Evolutionary conservation across 1,140 invertebrate genomes (phyloP), one percentile per base, ranked within the genome.

Genomic region (Chionoecetes opilio): DNA sequence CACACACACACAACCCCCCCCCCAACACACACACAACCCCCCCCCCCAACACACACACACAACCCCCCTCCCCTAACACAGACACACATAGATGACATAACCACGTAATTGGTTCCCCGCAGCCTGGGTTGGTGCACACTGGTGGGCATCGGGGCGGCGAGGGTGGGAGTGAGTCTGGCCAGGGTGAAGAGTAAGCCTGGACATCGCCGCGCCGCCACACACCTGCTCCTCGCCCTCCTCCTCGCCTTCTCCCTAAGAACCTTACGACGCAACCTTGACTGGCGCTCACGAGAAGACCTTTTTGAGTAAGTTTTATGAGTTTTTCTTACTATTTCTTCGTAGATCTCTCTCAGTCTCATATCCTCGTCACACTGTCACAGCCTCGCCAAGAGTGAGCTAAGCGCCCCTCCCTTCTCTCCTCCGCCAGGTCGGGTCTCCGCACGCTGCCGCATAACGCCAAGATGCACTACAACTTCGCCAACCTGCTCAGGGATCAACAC

Each of bases 381-480:
- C 31, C 85, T 87, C 37, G 5, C 34, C 9, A n/a, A n/a, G 2
- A 17, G 38, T 14, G 5, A 41, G 14, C 38, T 41, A 41, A 41
- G 38, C 38, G 5, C 14, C 38, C 38, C 38, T 14, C 38, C 3
- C 34, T n/a, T 3, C 53, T 17, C 37, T 93, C 32, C 32, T 95
- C 93, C 53, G 94, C 86, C 97, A 99, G 98, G 97, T 98, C 98
- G 21, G 99, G 98, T 31, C 97, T 99, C 41, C 97, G 98, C 95
- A 98, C 98, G 9, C 97, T 99, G 29, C 98, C 98, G 0, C 98
- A 98, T 97, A 99, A 99, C 97, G 98, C 98, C 46, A 99, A 99
- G 97, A 98, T 99, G 97, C 98, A 99, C 97, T 99, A 99, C 97
- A 99, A 99, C 97, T 99, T 98, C 97, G 99, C 98, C 32, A 99